Evolutionary conservation across 2,888 invertebrate species (phyloP).

Genomic region (Trissolcus japonicus): DNA sequence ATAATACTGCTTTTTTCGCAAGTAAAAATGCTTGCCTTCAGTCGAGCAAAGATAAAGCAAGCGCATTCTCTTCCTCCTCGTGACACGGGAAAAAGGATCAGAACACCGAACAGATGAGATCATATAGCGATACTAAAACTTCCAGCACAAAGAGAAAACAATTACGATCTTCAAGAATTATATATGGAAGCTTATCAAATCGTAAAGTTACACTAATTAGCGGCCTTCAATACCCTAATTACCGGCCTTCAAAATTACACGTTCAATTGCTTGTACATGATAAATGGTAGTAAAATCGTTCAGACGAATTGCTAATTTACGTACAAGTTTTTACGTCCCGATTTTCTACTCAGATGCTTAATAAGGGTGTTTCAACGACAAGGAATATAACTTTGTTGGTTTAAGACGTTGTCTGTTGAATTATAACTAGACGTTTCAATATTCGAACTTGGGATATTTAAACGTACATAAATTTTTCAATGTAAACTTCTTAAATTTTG

Average conservation of each 20-base stretch:
- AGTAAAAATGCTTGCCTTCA: conserved; percentile 69
- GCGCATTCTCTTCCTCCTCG: no score
- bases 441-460: no score
- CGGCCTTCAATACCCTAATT: conserved; percentile 37
- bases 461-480: no score
- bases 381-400: no score
- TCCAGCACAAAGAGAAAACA: conserved; percentile 45
- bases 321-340: conserved; percentile 26
- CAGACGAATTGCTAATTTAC: conserved; percentile 41
- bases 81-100: background rate
- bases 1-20: conserved; percentile 62
- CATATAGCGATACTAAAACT: conserved; percentile 4
- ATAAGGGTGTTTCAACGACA: no score
- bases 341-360: conserved; percentile 4
- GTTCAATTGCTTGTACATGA: conserved; percentile 50
- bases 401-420: background rate
- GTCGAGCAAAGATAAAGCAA: conserved; percentile 55
- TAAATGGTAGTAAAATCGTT: conserved; percentile 35
- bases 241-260: conserved; percentile 47
- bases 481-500: no score
- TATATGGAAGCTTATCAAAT: conserved; percentile 40
- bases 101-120: background rate
- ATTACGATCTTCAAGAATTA: conserved; percentile 50
- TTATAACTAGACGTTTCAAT: no score
- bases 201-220: conserved; percentile 51